Conservation (phyloP, 2,888 invertebrate genomes). For the Alcis repandata region DNA sequence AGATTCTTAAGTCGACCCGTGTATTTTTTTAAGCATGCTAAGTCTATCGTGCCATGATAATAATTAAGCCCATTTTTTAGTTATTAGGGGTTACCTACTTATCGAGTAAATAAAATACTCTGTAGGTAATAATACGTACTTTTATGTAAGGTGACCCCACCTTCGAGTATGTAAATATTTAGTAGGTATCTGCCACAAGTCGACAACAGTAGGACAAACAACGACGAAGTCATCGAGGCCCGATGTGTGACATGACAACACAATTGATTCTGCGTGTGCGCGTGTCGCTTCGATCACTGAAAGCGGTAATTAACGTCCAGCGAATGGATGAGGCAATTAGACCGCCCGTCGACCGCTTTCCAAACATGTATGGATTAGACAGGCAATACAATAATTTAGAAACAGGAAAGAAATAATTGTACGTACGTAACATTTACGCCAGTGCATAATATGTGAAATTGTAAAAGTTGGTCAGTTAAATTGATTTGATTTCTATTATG, state of each 20-base stretch:
- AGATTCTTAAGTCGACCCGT: no score
- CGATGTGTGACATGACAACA: conserved; percentile 42
- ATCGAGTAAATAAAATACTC: no score
- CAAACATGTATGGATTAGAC: conserved; percentile 2
- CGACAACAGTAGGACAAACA: conserved; percentile 21
- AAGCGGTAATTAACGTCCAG: conserved; percentile 42
- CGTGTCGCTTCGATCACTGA: conserved; percentile 52
- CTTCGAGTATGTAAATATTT: neutral
- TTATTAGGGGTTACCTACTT: no score
- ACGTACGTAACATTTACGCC: no score
- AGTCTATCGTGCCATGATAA: no score
- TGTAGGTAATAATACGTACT: no score
- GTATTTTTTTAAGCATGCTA: no score
- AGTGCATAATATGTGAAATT: no score
- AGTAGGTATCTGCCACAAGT: neutral
- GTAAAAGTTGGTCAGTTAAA: no score
- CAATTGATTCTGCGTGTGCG: conserved; percentile 66
- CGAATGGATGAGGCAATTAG: conserved; percentile 36
- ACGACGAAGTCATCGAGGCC: conserved; percentile 9
- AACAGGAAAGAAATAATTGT: neutral
- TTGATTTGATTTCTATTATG: no score
- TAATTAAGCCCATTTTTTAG: no score
- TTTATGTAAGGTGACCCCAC: no score
- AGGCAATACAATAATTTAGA: neutral
- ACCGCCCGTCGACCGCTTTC: conserved; percentile 11